Base-by-base conservation (phyloP, 2,888 invertebrate species). In the Acleris literana region DNA sequence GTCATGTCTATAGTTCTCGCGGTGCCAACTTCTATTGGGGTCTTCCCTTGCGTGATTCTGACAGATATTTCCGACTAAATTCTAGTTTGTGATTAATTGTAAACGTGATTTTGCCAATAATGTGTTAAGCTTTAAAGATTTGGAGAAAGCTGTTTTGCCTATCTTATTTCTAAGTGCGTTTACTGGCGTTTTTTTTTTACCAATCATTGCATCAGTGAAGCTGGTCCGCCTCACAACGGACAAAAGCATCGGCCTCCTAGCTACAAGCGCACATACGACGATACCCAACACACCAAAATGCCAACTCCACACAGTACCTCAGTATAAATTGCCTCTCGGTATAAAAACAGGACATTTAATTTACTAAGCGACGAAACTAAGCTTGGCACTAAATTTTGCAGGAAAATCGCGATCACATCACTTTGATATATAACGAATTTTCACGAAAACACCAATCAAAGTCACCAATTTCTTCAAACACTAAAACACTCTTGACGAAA, bases 221-320 rank as follows among this genome's bases (percentile, higher is more conserved):
- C 85, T 76, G 70, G 75, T 66, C 56, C 83, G 81, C 83, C 82
- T 71, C 77, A 82, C 83, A 85, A 77, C 82, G 60, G 86, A 90
- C 87, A 85, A 81, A 88, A 90, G 90, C 90, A 60, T 57, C 29
- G 52, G 51, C 61, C 64, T 61, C 65, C 61, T 68, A 70, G 69
- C 70, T 71, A 72, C 71, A 74, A 73, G 74, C 78, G 79, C 75
- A 78, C 86, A 87, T 84, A 86, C 80, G 83, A 86, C 86, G 87
- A 90, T 88, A 91, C 86, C 90, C 91, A 91, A 90, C 84, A 90
- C 84, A 88, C 80, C 77, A 86, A 86, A 84, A 85, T 79, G 79
- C 79, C 66, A 59, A 65, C 44, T 64, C 83, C 82, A 81, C 83
- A 86, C 79, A 74, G 81, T 90, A 90, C 90, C 90, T 90, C 87